Evolutionary conservation across 2,888 invertebrate species (phyloP), one percentile per base, ranked within the genome.

Genomic region (Heteromurus nitidus): DNA sequence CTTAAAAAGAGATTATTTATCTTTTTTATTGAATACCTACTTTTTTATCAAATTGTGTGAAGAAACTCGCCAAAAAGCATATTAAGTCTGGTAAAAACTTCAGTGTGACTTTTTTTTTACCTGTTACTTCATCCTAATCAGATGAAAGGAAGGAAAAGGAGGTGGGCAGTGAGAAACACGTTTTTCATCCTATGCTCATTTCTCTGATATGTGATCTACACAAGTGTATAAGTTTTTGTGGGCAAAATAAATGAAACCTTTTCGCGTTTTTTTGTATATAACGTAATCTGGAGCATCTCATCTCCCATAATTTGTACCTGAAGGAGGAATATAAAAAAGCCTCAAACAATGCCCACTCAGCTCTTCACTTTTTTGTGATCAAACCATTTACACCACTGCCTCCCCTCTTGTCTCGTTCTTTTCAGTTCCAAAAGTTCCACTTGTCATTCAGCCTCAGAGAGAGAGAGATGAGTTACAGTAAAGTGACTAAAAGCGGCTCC

Each of bases 401-500:
- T 62, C 31, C 31, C 1, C n/a, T 28, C 47, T 58, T 67, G 36
- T 58, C 22, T 75, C 58, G 26, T 67, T 75, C 58, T 20, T 65
- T 65, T 53, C 67, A 58, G 13, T 36, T 13, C 36, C 5, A 5
- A 36, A 9, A 75, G 75, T 75, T 75, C 75, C 67, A 75, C 75
- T 67, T 75, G 67, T 58, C 75, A 75, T 75, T 65, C 75, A 75
- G 36, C 58, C 26, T 53, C 58, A 58, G 70, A 58, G 44, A 36
- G 47, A 42, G 9, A 20, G 26, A 26, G 11, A 73, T 73, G 60
- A 69, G 69, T 69, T 69, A 69, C 36, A 13, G 36, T n/a, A 22
- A 55, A 62, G 58, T 62, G 60, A 72, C 50, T 18, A 20, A 47
- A 20, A 64, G 74, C 74, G 74, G 74, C 74, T 74, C 74, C 74